These are phyloP conservation scores for Procambarus virginalis DNA, from an alignment of 1,140 invertebrate species.

Conservation along the genomic window DNA sequence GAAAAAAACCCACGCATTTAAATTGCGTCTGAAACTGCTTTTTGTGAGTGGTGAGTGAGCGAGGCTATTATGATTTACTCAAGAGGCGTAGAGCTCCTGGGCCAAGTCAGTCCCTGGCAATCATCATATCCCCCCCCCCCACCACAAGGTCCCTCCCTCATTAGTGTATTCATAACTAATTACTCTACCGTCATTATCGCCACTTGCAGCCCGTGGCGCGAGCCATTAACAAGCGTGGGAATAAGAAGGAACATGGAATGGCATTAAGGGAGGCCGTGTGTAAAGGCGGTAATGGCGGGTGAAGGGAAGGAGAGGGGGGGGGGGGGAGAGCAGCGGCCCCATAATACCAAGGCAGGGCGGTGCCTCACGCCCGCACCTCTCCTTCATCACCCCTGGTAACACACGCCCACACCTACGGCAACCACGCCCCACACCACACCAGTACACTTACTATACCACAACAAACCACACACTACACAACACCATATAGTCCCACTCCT, in stretches of 20 bases:
- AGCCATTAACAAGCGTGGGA: not conserved
- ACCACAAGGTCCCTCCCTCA: not conserved
- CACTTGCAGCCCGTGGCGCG: not conserved
- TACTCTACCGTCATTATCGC: slow-evolving; percentile 11
- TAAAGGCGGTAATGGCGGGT: not conserved
- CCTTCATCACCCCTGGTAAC: not conserved
- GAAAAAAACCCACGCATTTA: not conserved
- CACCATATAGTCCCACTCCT: not conserved
- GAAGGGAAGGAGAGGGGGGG: not conserved
- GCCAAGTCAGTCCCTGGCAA: not conserved
- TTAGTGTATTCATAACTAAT: slow-evolving; percentile 2
- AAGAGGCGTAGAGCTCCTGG: not conserved
- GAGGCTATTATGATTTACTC: slow-evolving; percentile 4
- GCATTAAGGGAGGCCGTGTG: not conserved
- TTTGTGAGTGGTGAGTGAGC: not conserved
- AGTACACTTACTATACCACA: too few relatives aligned
- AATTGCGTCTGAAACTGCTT: not conserved
- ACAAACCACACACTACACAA: not conserved
- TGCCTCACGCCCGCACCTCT: not conserved
- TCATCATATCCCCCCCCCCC: not conserved
- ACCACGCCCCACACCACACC: not conserved
- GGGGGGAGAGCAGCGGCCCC: not conserved
- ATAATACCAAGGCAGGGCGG: not conserved
- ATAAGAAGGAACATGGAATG: not conserved
- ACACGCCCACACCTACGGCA: not conserved